Percentiles rank a stretch among this genome's conserved stretches.
Conservation (phyloP, 2,113 vertebrate species). For the Anolis carolinensis region DNA sequence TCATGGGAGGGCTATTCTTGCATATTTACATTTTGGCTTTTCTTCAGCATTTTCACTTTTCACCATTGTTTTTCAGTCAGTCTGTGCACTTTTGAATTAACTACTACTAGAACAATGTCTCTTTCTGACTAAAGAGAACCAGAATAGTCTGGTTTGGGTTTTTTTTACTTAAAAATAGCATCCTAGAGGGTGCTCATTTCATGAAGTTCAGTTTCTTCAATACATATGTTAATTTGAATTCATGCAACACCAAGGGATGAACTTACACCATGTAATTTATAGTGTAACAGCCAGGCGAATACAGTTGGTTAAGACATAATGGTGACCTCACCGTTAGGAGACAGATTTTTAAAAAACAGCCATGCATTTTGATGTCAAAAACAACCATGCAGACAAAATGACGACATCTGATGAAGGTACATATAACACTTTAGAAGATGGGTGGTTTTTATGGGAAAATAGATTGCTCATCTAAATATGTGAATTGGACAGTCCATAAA, state of each 20-base stretch:
- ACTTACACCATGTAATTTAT: background rate
- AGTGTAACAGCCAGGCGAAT: slow-evolving; percentile 1
- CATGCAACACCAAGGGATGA: slow-evolving; percentile 64
- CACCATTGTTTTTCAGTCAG: background rate
- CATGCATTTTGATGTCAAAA: slow-evolving; percentile 65
- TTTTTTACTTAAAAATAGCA: rapidly evolving
- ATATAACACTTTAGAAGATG: background rate
- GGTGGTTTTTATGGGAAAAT: background rate
- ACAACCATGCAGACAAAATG: slow-evolving; percentile 67
- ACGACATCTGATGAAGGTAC: background rate
- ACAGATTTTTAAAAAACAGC: slow-evolving; percentile 54
- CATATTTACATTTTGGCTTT: background rate
- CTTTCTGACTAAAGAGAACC: background rate
- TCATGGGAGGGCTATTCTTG: background rate
- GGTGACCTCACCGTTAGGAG: slow-evolving; percentile 34
- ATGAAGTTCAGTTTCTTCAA: slow-evolving; percentile 32
- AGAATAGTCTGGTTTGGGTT: background rate
- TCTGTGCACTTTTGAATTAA: slow-evolving; percentile 32
- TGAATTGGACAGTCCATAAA: slow-evolving; percentile 24
- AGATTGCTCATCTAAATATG: slow-evolving; percentile 58
- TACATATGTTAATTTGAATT: slow-evolving; percentile 31
- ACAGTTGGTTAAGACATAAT: slow-evolving; percentile 10
- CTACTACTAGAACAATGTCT: background rate
- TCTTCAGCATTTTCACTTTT: rapidly evolving
- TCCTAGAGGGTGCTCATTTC: background rate